phyloP scores from a whole-genome alignment of 2,888 invertebrate genomes.

The Myopa testacea region DNA sequence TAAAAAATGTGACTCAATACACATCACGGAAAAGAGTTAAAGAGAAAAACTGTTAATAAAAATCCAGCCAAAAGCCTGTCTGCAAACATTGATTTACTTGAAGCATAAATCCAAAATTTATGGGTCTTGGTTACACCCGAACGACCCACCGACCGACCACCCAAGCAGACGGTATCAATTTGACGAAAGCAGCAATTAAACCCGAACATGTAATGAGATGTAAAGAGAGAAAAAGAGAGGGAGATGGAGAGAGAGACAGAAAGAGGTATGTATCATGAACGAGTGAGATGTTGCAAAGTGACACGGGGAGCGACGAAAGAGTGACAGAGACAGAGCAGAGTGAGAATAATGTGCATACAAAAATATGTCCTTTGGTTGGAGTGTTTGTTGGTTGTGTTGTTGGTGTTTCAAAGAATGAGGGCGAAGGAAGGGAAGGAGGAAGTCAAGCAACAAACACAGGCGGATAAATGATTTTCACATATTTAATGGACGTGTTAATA shows the following conservation, averaged over 20 bases:
- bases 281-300: too few relatives aligned
- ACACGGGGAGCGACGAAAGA: too few relatives aligned
- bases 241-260: neutral
- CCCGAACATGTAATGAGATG: neutral
- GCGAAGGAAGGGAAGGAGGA: neutral
- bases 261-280: too few relatives aligned
- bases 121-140: neutral
- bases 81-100: slow-evolving; percentile 17
- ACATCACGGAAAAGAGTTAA: neutral
- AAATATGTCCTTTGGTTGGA: too few relatives aligned
- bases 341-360: too few relatives aligned
- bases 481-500: slow-evolving; percentile 29
- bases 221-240: neutral
- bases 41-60: neutral
- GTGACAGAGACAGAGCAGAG: too few relatives aligned
- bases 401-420: neutral
- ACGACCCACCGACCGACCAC: neutral
- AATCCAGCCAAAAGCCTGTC: neutral
- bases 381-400: too few relatives aligned
- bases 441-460: neutral
- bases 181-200: slow-evolving; percentile 22
- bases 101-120: slow-evolving; percentile 15
- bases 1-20: neutral
- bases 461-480: slow-evolving; percentile 17
- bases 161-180: slow-evolving; percentile 15